Conservation (phyloP, 2,797 vertebrate genomes). For the Hypotaenidia philippensis region DNA sequence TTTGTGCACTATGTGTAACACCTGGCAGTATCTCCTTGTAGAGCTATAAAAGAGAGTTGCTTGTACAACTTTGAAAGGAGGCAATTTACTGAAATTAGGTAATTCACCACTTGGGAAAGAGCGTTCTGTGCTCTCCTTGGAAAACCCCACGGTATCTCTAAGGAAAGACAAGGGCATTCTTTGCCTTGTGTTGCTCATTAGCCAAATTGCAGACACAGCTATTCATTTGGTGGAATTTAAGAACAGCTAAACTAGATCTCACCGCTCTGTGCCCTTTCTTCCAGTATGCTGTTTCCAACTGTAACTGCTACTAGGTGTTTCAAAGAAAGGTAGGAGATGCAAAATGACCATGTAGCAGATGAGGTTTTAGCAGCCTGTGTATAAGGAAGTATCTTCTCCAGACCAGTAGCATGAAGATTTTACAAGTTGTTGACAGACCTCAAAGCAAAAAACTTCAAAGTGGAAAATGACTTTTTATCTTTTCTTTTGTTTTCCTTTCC, state of each 20-base stretch:
- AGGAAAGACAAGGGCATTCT: background rate
- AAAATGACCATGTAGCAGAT: background rate
- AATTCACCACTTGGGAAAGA: constrained; percentile 39
- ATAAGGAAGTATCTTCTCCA: background rate
- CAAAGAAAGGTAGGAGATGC: background rate
- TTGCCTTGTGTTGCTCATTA: background rate
- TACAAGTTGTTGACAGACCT: background rate
- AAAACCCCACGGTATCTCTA: background rate
- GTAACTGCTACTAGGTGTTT: background rate
- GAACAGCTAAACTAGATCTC: background rate
- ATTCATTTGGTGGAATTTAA: background rate
- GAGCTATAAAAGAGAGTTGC: constrained; percentile 34
- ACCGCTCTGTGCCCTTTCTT: background rate
- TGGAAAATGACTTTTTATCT: background rate
- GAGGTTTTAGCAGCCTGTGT: background rate
- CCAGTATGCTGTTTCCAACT: background rate
- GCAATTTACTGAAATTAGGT: constrained; percentile 54
- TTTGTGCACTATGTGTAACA: background rate
- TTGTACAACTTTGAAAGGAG: constrained; percentile 22
- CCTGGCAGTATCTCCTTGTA: constrained; percentile 18
- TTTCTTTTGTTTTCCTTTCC: background rate
- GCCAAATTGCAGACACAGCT: background rate
- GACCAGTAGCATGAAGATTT: background rate
- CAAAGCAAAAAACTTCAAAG: background rate
- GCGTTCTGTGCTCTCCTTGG: background rate